Conservation (phyloP, 2,888 invertebrate genomes). For the Drosophila birchii region DNA sequence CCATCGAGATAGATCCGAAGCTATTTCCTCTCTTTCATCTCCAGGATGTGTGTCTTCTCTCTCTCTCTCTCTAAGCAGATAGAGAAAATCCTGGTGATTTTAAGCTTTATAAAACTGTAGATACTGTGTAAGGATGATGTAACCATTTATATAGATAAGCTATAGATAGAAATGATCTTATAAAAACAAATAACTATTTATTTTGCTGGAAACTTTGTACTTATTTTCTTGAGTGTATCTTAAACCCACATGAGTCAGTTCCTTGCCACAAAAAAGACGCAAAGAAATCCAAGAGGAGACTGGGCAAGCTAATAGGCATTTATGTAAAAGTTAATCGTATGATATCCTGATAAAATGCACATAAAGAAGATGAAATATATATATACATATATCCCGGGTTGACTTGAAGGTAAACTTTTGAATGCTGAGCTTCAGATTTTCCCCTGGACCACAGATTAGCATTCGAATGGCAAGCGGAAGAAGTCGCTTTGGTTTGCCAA, state of each 20-base stretch:
- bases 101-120: too few relatives aligned
- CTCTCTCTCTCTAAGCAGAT: neutral
- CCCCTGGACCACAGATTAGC: conserved; percentile 22
- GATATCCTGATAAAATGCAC: conserved; percentile 51
- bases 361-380: conserved; percentile 13
- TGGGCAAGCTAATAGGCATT: conserved; percentile 47
- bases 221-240: conserved; percentile 6
- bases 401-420: conserved; percentile 30
- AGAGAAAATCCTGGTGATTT: neutral
- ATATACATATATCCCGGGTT: neutral
- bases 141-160: too few relatives aligned
- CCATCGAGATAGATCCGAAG: conserved; percentile 14
- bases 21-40: conserved; percentile 12
- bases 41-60: neutral
- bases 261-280: neutral
- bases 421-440: conserved; percentile 16
- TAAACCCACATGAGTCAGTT: conserved; percentile 2
- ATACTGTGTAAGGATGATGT: too few relatives aligned
- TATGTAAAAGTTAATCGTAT: conserved; percentile 57
- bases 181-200: neutral
- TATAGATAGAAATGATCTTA: too few relatives aligned
- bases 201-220: too few relatives aligned
- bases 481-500: conserved; percentile 18
- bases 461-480: conserved; percentile 17
- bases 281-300: neutral